phyloP scores from a whole-genome alignment of 2,113 vertebrate genomes.

The Hassar affinis region DNA sequence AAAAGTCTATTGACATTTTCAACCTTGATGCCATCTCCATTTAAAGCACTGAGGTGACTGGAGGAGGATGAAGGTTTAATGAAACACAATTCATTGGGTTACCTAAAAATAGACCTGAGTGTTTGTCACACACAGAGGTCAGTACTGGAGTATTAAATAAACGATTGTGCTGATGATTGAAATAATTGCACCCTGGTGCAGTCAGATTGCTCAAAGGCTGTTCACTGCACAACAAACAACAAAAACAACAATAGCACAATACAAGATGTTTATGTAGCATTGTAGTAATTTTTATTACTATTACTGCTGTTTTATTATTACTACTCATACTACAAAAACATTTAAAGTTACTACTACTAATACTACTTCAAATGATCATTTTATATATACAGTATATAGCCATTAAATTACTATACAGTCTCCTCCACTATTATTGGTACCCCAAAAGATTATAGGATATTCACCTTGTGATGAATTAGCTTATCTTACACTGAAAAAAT shows the following conservation, averaged over 20 bases:
- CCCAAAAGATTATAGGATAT: too few relatives aligned
- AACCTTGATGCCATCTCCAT: conserved; percentile 37
- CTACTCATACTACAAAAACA: neutral
- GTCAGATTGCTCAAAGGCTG: conserved; percentile 31
- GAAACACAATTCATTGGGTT: conserved; percentile 55
- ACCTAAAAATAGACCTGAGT: conserved; percentile 50
- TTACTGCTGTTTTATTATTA: neutral
- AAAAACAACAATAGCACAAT: neutral
- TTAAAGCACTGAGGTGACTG: conserved; percentile 33
- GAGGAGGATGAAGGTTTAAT: conserved; percentile 57
- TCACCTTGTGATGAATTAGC: too few relatives aligned
- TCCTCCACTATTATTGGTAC: too few relatives aligned
- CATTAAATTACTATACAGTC: too few relatives aligned
- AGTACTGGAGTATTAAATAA: conserved; percentile 56
- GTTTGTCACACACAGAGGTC: conserved; percentile 56
- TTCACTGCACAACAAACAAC: conserved; percentile 50
- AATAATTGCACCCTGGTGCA: conserved; percentile 56
- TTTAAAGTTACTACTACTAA: neutral
- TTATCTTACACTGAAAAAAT: too few relatives aligned
- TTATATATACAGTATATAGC: too few relatives aligned
- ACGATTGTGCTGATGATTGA: conserved; percentile 60
- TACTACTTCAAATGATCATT: neutral
- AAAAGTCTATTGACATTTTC: conserved; percentile 34
- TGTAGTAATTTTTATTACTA: neutral
- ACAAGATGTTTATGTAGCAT: neutral